phyloP scores from a whole-genome alignment of 2,797 vertebrate species.

The Hippopotamyrus pictus region DNA sequence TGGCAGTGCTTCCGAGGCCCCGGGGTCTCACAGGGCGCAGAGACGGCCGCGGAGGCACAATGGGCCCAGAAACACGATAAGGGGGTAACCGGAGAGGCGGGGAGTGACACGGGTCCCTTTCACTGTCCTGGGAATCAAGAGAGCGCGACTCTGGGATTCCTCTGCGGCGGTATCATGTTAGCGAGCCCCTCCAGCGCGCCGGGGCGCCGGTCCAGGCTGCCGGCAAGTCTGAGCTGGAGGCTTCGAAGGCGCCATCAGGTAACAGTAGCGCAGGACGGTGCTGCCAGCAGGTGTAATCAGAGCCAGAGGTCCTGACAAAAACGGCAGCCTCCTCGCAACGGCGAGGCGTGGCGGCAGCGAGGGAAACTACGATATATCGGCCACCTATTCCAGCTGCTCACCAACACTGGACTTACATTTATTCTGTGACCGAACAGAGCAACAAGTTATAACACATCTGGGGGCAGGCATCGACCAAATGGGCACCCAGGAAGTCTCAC shows the following conservation, averaged over 20 bases:
- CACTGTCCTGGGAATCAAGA: constrained; percentile 69
- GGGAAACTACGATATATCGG: not conserved
- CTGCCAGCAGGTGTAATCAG: constrained; percentile 83
- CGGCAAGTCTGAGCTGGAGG: constrained; percentile 71
- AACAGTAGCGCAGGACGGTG: constrained; percentile 68
- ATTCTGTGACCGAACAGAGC: constrained; percentile 20
- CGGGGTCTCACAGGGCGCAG: constrained; percentile 56
- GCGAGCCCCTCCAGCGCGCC: constrained; percentile 66
- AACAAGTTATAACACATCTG: not conserved
- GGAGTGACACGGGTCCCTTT: constrained; percentile 61
- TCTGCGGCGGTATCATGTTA: constrained; percentile 77
- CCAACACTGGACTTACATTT: constrained; percentile 13
- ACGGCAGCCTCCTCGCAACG: constrained; percentile 54
- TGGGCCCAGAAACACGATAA: constrained; percentile 63
- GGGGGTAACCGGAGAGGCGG: constrained; percentile 39
- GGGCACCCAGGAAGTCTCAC: not conserved
- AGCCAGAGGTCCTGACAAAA: constrained; percentile 76
- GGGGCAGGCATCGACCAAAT: not conserved
- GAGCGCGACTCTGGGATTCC: constrained; percentile 70
- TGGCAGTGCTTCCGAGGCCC: constrained; percentile 46
- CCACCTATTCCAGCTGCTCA: not conserved
- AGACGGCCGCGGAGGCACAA: constrained; percentile 51
- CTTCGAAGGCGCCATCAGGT: constrained; percentile 81
- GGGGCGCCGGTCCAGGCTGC: constrained; percentile 78
- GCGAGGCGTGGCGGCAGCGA: constrained; percentile 29